Evolutionary conservation across 2,888 invertebrate genomes (phyloP), one percentile per base, ranked within the genome.

Genomic region (Plagodis pulveraria): DNA sequence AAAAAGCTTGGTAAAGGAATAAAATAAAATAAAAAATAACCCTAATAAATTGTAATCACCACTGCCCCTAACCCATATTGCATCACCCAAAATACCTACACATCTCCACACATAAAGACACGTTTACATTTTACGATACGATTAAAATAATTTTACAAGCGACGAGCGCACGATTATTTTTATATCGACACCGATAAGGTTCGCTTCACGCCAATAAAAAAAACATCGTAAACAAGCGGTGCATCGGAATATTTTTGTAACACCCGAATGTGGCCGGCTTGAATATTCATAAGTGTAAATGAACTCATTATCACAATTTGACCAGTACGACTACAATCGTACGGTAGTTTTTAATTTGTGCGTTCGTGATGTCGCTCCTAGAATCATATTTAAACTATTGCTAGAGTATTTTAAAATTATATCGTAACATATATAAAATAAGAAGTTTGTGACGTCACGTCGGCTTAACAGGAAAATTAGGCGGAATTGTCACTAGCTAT

Each of bases 221-320:
- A 66, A 22, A 22, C 22, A 40, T 76, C 78, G 76, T 82, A 81
- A 83, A 82, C 68, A 72, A 8, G 70, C 72, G 62, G 62, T 54
- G 50, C 57, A 63, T 76, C 66, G 71, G 73, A 22, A 74, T 73
- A 74, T 74, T 81, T 58, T 76, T 80, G 80, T 80, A 78, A 81
- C 80, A 81, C 80, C 77, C 72, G 68, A 78, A 80, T 74, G 74
- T 73, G 72, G 69, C 73, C 81, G 12, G 8, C 6, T n/a, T 87
- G 78, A 86, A 87, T 89, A 90, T 91, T 88, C 88, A 89, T 90
- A 80, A 82, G 66, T 82, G 87, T 86, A 86, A 86, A 84, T 82
- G 87, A 83, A 85, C 87, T 84, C 86, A 85, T 89, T 89, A 86
- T 8, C 38, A 50, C 58, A 57, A 65, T 62, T 58, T 56, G 43